Conservation (phyloP, 1,140 invertebrate species). For the Heliconius melpomene region DNA sequence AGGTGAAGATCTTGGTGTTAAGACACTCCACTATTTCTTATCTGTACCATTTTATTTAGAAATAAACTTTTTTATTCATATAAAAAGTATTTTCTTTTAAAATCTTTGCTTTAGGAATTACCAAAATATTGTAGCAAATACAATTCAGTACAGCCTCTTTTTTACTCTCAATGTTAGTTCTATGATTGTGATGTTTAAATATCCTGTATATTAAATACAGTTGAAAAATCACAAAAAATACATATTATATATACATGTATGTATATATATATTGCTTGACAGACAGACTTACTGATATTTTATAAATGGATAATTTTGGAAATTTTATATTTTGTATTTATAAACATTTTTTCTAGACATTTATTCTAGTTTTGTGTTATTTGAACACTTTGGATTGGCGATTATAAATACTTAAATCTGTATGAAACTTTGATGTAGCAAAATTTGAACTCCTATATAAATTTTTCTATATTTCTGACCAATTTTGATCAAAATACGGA, state of each 20-base stretch:
- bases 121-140: too few relatives aligned
- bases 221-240: constrained; percentile 4
- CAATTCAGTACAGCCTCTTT: neutral
- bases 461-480: too few relatives aligned
- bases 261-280: neutral
- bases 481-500: too few relatives aligned
- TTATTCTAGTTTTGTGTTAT: neutral
- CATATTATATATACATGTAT: neutral
- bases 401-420: neutral
- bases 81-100: neutral
- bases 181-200: neutral
- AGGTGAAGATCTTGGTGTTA: too few relatives aligned
- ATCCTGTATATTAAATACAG: neutral
- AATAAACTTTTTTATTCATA: neutral
- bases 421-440: neutral
- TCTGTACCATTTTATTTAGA: too few relatives aligned
- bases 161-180: neutral
- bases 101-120: too few relatives aligned
- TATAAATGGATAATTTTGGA: neutral
- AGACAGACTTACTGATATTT: neutral
- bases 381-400: neutral
- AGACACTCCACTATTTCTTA: too few relatives aligned
- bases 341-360: neutral
- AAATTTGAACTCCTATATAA: neutral
- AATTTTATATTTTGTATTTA: neutral